These are phyloP conservation scores for Acronicta alni DNA, from an alignment of 2,888 invertebrate genomes.

Conservation along the genomic window DNA sequence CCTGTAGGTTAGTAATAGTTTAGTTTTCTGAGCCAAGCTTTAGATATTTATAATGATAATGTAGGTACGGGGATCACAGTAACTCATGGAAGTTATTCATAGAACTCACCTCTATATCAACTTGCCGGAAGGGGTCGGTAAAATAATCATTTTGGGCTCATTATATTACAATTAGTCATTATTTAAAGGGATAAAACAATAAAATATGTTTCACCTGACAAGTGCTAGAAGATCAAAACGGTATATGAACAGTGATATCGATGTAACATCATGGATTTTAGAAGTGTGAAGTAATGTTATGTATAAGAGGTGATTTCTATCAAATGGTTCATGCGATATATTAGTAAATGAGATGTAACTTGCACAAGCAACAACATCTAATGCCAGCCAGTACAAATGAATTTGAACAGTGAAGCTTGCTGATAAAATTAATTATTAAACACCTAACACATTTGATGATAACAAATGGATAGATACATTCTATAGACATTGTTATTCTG, in stretches of 20 bases:
- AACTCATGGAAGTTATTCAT: slow-evolving; percentile 55
- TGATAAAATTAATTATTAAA: slow-evolving; percentile 6
- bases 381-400: slow-evolving; percentile 49
- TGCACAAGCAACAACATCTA: slow-evolving; percentile 75
- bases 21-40: slow-evolving; percentile 65
- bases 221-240: slow-evolving; percentile 90
- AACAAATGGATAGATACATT: slow-evolving; percentile 4
- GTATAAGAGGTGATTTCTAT: slow-evolving; percentile 84
- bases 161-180: slow-evolving; percentile 43
- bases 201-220: slow-evolving; percentile 90
- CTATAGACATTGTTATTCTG: slow-evolving; percentile 13
- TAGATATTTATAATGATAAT: slow-evolving; percentile 56
- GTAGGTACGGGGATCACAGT: slow-evolving; percentile 36
- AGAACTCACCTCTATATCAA: slow-evolving; percentile 85
- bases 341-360: slow-evolving; percentile 68
- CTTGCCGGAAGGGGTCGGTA: slow-evolving; percentile 66
- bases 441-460: slow-evolving; percentile 2
- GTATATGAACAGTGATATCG: slow-evolving; percentile 69
- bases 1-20: slow-evolving; percentile 49
- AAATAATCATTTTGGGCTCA: slow-evolving; percentile 50
- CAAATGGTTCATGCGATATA: slow-evolving; percentile 76
- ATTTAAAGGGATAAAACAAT: slow-evolving; percentile 70
- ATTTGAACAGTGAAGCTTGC: slow-evolving; percentile 12
- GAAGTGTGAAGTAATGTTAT: slow-evolving; percentile 78
- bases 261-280: slow-evolving; percentile 82